Percentiles rank a stretch among this genome's conserved stretches.
Evolutionary conservation across 2,797 vertebrate species (phyloP).

Genomic region (Australoheros facetus): DNA sequence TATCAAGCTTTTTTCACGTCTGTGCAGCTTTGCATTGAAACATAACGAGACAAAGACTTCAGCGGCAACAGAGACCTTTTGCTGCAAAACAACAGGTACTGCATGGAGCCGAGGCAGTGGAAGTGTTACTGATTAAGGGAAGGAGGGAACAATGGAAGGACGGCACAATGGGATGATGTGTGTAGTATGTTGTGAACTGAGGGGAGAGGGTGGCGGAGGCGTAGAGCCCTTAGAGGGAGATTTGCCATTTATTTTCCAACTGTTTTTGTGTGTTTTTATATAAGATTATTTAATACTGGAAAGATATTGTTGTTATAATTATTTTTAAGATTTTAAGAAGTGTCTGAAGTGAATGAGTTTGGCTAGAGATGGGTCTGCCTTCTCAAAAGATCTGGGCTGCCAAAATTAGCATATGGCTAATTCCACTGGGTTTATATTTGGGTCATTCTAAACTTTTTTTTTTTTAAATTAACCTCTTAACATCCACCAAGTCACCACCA

Average conservation of each 20-base stretch:
- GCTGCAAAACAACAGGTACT: constrained; percentile 77
- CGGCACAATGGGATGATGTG: constrained; percentile 35
- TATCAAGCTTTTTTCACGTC: constrained; percentile 80
- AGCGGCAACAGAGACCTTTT: constrained; percentile 59
- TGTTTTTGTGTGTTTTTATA: constrained; percentile 80
- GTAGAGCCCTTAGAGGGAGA: constrained; percentile 29
- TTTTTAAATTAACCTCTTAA: background rate
- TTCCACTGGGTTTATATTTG: constrained; percentile 2
- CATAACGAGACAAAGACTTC: constrained; percentile 54
- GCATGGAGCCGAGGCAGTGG: constrained; percentile 67
- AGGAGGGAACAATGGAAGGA: constrained; percentile 28
- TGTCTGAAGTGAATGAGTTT: constrained; percentile 39
- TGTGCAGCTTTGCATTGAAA: constrained; percentile 78
- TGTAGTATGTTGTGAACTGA: constrained; percentile 46
- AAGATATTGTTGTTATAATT: constrained; percentile 80
- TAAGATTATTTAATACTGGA: constrained; percentile 87
- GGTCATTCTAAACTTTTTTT: constrained; percentile 12
- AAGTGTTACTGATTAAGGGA: constrained; percentile 36
- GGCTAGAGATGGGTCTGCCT: constrained; percentile 45
- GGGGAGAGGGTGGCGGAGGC: background rate
- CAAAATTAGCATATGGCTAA: background rate
- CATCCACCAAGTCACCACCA: background rate
- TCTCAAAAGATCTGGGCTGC: constrained; percentile 25
- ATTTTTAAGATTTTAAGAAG: constrained; percentile 67
- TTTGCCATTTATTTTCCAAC: constrained; percentile 65